Conservation (phyloP, 2,888 invertebrate genomes). For the Orthosia cruda region DNA sequence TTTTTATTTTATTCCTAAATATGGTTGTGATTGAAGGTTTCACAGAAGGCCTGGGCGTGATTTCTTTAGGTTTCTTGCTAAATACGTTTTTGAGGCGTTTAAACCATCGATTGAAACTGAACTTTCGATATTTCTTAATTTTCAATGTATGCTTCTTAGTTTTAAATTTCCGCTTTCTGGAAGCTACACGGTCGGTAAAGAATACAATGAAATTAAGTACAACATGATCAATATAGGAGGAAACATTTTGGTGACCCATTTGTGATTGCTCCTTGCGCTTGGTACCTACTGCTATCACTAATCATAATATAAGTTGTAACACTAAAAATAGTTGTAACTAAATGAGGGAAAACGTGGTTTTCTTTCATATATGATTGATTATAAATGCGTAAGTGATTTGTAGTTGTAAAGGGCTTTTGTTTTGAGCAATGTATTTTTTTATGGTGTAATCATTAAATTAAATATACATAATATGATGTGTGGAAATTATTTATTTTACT, state of each 20-base stretch:
- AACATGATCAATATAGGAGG: background rate
- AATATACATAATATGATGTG: background rate
- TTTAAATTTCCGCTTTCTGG: slow-evolving; percentile 19
- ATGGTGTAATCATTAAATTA: background rate
- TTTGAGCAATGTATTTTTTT: background rate
- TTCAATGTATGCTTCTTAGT: slow-evolving; percentile 10
- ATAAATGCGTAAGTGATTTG: background rate
- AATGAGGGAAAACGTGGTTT: background rate
- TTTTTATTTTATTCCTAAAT: slow-evolving; percentile 67
- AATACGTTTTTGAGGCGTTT: slow-evolving; percentile 27
- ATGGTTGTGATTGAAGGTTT: slow-evolving; percentile 49
- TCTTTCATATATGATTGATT: background rate
- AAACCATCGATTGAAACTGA: slow-evolving; percentile 31
- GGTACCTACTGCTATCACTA: background rate
- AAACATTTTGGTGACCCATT: background rate
- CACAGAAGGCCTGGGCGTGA: background rate
- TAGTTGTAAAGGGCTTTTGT: background rate
- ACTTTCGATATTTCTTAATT: slow-evolving; percentile 8
- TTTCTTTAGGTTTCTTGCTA: slow-evolving; percentile 36
- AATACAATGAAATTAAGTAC: background rate
- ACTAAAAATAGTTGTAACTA: background rate
- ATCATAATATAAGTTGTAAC: background rate
- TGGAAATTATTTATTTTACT: background rate
- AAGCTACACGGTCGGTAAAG: slow-evolving; percentile 5
- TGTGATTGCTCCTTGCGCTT: background rate